Base-by-base conservation (phyloP, 2,113 vertebrate species). In the Axis porcinus region DNA sequence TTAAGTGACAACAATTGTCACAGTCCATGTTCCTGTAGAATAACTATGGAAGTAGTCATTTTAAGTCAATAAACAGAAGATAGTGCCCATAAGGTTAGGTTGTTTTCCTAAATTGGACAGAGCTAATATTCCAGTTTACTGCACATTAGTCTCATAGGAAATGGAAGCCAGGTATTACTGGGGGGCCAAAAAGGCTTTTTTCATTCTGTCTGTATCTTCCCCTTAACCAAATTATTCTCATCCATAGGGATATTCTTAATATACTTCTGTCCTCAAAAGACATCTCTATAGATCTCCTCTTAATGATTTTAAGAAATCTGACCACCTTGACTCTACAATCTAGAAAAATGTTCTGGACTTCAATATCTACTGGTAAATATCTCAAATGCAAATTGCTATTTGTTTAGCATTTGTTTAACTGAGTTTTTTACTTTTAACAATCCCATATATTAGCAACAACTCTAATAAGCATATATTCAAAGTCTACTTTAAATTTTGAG, bases 351-450 rank as follows among this genome's bases (percentile, higher is more conserved):
- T 84, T 79, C 33, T 55, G 8, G 76, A 83, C 55, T 64, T 85
- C 30, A 92, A 1, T 79, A 89, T 3, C 50, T 95, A 92, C 36
- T 96, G 3, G 0, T 81, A 43, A 19, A 70, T 70, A 89, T 67
- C 43, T 95, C 27, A 84, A 97, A 93, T 95, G 50, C 15, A 95
- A 93, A 67, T 92, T 64, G 6, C 43, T 91, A 55, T 79, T 76
- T 85, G n/a, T 62, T 95, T 76, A 76, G n/a, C 19, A 54, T 74
- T 84, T 47, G 17, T 84, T 81, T 85, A 64, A 64, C 45, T 54
- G 57, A 81, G 28, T 55, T 86, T 45, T 91, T 86, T 13, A 79
- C 16, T 86, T 60, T 91, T 7, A 78, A 43, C 16, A 67, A 50
- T 33, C 79, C 23, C 19, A 25, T 67, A 70, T 70, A 50, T 57